Evolutionary conservation across 2,888 invertebrate genomes (phyloP), one percentile per base, ranked within the genome.

Genomic region (Polymixis flavicincta): DNA sequence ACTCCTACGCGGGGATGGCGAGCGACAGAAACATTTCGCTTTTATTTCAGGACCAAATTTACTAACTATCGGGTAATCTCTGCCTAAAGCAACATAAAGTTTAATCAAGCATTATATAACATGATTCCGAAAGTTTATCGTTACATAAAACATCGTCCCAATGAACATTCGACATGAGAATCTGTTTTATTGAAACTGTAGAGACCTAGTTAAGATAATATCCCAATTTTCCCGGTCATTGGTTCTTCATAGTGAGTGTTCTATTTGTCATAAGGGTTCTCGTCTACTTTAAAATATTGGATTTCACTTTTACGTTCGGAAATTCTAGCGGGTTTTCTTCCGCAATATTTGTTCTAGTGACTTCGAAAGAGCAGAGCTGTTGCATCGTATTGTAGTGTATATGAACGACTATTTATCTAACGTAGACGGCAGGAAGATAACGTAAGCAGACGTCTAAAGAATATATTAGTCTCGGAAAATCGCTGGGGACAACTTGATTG

Each of bases 401-500:
- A 66, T 32, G 32, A 32, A 66, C 60, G 11, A 70, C 42, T 70
- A 72, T 82, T 84, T 80, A 75, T 79, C 81, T 82, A 74, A 69
- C 19, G 45, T 78, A 61, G 61, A 87, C 37, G 66, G 61, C 32
- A 76, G 64, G 65, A 64, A 63, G 68, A 74, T 79, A 82, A 71
- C 52, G 63, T 73, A 74, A 79, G 64, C 69, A 84, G 78, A 84
- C 83, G 76, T 80, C 74, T 73, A 64, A 80, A 65, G 71, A 76
- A 78, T 78, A 80, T 80, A 77, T 85, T 87, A 81, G 76, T 74
- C 60, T 71, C 57, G 42, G 77, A 73, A 83, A 87, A 85, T 86
- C 86, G 78, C 84, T 75, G 71, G 87, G 87, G 90, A 89, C 86
- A 86, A 85, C 85, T 89, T 91, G 91, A 92, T 92, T 91, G 89